Base-by-base conservation (phyloP, 2,797 vertebrate genomes). In the Argyrosomus regius region DNA sequence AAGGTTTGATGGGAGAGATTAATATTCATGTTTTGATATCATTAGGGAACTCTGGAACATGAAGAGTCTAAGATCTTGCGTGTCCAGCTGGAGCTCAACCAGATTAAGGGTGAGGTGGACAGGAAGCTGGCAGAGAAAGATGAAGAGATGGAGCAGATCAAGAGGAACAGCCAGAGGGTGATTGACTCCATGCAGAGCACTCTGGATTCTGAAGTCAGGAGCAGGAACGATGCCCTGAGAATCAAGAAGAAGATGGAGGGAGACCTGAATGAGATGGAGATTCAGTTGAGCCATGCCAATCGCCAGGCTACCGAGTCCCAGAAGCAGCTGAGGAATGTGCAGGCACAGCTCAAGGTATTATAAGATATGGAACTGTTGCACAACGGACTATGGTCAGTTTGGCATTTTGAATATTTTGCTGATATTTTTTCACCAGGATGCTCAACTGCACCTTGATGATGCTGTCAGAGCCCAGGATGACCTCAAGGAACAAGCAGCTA, bases 161-260 rank as follows among this genome's bases (percentile, higher is more conserved):
- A 97, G 91, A 96, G 96, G 72, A 97, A 96, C 86, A 95, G 94
- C 86, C 97, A 97, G 91, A 92, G 95, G 45, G 87, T 95, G 0
- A 84, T 78, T 26, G 97, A 97, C 31, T 93, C 96, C 60, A 93
- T 95, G 94, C 96, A 97, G 88, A 95, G 92, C 67, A 90, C 84
- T 12, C 84, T 98, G 87, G 97, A 97, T 48, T 91, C 96, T 0
- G 97, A 98, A 78, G 93, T 96, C 85, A 96, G 95, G 71, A 97
- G 96, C 94, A 96, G 96, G 73, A 97, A 97, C 1, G 96, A 98
- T 52, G 96, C 97, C 73, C 80, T 97, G 62, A 95, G 97, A 82
- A 81, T 97, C 67, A 98, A 97, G 90, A 98, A 97, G 94, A 98
- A 97, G 93, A 97, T 96, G 96, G 96, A 97, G 75, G 95, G 96